Evolutionary conservation across 2,888 invertebrate genomes (phyloP).

Genomic region (Thelaira solivaga): DNA sequence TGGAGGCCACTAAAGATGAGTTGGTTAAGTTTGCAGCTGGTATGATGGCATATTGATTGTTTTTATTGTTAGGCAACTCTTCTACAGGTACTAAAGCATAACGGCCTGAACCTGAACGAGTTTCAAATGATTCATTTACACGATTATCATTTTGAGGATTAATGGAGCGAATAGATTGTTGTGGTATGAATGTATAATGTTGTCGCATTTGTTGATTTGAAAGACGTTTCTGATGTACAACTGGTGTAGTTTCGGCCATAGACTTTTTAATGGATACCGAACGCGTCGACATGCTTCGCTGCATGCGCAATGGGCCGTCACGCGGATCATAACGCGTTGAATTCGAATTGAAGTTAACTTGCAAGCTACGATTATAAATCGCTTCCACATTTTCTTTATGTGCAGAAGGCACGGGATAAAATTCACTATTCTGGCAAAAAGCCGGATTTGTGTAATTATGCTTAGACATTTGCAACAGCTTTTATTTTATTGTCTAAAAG

Average conservation of each 20-base stretch:
- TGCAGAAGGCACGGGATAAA: conserved; percentile 75
- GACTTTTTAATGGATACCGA: conserved; percentile 69
- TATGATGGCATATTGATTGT: conserved; percentile 74
- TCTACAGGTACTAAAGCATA: conserved; percentile 79
- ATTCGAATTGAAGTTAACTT: conserved; percentile 67
- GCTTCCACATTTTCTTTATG: conserved; percentile 69
- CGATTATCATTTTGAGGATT: conserved; percentile 56
- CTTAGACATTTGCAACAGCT: conserved; percentile 70
- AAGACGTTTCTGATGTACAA: conserved; percentile 58
- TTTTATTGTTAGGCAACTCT: conserved; percentile 70
- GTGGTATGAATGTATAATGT: conserved; percentile 61
- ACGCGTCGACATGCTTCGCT: conserved; percentile 77
- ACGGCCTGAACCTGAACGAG: conserved; percentile 75
- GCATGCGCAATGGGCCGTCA: conserved; percentile 75
- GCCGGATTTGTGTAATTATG: conserved; percentile 86
- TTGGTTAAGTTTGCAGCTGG: conserved; percentile 69
- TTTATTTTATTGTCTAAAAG: background rate
- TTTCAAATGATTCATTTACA: conserved; percentile 63
- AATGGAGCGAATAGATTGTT: conserved; percentile 43
- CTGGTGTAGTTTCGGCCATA: conserved; percentile 64
- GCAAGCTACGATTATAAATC: conserved; percentile 73
- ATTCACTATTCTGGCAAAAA: conserved; percentile 88
- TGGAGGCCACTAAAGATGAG: conserved; percentile 69
- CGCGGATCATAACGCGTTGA: conserved; percentile 61
- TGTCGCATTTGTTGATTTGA: conserved; percentile 55